Evolutionary conservation across 2,888 invertebrate genomes (phyloP).

Genomic region (Lasioglossum zephyrum): DNA sequence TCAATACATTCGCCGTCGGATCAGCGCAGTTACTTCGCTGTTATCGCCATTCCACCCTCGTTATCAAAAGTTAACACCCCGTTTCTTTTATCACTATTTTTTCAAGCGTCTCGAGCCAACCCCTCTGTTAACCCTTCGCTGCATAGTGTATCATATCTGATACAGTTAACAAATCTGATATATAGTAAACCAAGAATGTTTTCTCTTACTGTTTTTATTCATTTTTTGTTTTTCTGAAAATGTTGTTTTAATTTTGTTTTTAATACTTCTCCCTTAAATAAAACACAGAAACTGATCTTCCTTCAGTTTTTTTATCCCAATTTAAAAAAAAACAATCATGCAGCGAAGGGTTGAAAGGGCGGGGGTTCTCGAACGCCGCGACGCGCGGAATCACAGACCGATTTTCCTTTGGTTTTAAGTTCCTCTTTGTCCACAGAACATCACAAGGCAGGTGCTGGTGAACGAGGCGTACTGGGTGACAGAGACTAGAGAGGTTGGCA

Average conservation of each 20-base stretch:
- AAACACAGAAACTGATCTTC: no score
- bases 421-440: constrained; percentile 93
- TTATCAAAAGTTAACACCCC: background rate
- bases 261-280: no score
- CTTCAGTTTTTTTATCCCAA: no score
- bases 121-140: background rate
- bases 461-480: constrained; percentile 97
- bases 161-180: no score
- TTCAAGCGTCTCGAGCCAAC: constrained; percentile 6
- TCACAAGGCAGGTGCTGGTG: constrained; percentile 97
- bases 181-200: no score
- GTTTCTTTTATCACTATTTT: background rate
- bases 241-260: no score
- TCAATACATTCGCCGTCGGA: background rate
- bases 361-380: constrained; percentile 1
- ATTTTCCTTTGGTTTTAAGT: constrained; percentile 73
- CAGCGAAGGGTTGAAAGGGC: background rate
- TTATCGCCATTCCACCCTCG: background rate
- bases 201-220: no score
- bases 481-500: constrained; percentile 96
- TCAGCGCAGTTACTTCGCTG: background rate
- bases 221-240: no score
- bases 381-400: constrained; percentile 19
- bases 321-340: no score
- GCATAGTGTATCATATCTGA: no score